Conservation (phyloP, 2,113 vertebrate species). For the Symphodus melops region DNA sequence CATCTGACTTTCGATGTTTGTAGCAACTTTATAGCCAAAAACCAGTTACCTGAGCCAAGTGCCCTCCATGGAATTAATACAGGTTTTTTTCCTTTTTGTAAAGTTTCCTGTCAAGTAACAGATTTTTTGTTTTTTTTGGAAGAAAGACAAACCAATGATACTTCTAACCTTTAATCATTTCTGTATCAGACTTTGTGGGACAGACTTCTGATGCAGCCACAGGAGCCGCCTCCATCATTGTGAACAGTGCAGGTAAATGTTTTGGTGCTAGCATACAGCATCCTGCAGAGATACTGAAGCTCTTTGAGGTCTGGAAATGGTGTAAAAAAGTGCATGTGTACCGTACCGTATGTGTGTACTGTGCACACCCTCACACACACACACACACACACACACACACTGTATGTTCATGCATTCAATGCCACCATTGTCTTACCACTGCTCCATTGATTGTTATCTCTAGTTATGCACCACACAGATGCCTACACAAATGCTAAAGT, state of each 20-base stretch:
- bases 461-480: constrained; percentile 16
- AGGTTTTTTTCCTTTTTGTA: not conserved
- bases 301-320: constrained; percentile 2
- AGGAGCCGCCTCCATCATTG: constrained; percentile 93
- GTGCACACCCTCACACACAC: too few relatives aligned
- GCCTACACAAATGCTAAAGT: constrained; percentile 10
- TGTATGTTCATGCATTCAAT: not conserved
- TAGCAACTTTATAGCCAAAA: not conserved
- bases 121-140: constrained; percentile 2
- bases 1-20: constrained; percentile 2
- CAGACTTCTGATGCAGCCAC: constrained; percentile 92
- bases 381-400: not conserved
- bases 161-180: constrained; percentile 20
- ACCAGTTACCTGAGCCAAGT: not conserved
- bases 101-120: not conserved
- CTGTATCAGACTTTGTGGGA: constrained; percentile 87
- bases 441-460: constrained; percentile 21
- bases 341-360: too few relatives aligned
- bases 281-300: constrained; percentile 25
- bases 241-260: constrained; percentile 90
- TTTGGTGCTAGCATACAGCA: not conserved
- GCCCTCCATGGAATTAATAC: not conserved
- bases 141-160: constrained; percentile 8
- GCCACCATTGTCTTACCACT: constrained; percentile 18
- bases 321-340: constrained; percentile 10